These are phyloP conservation scores for Alexandromys fortis DNA, from an alignment of 2,113 vertebrate genomes.

Conservation along the genomic window DNA sequence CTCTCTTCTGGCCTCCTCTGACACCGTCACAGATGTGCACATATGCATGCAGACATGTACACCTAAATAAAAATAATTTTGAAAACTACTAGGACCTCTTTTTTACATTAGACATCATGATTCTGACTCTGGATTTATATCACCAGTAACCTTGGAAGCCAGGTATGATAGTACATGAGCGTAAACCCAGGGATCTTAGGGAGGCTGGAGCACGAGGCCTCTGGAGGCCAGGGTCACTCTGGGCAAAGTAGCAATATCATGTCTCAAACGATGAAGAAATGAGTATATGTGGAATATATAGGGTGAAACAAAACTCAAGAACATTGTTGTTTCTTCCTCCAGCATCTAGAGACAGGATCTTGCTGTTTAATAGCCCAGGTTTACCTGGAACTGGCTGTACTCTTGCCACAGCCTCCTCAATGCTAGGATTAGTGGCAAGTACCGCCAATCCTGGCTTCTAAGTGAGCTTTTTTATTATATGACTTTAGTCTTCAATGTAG, in stretches of 20 bases:
- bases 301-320: background rate
- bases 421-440: background rate
- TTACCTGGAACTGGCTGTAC: background rate
- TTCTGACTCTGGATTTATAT: slow-evolving; percentile 4
- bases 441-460: background rate
- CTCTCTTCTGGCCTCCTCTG: background rate
- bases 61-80: background rate
- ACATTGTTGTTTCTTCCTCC: background rate
- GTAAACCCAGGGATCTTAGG: background rate
- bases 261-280: background rate
- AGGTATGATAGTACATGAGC: background rate
- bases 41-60: background rate
- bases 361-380: background rate
- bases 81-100: background rate
- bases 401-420: background rate
- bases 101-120: slow-evolving; percentile 15
- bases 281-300: background rate
- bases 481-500: background rate
- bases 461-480: background rate
- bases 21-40: background rate
- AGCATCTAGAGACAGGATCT: background rate
- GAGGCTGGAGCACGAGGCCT: background rate
- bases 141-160: background rate
- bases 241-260: background rate
- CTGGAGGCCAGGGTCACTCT: background rate